Conservation (phyloP, 2,113 vertebrate genomes). For the Dromaius novaehollandiae region DNA sequence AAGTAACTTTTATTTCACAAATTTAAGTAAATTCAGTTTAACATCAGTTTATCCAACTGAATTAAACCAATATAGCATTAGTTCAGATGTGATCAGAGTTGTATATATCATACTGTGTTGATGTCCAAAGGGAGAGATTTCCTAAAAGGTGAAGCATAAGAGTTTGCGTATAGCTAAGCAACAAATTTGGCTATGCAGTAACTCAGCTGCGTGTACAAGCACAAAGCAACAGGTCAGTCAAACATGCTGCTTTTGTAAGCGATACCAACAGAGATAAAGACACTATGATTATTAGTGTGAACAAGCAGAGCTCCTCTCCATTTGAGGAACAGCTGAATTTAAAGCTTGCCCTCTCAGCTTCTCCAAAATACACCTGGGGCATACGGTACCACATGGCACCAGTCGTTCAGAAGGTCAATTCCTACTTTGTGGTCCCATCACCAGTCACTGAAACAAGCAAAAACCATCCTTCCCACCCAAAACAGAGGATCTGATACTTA, state of each 20-base stretch:
- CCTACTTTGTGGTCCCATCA: fast-evolving
- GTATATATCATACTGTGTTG: neutral
- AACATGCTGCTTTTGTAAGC: fast-evolving
- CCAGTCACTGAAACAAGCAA: neutral
- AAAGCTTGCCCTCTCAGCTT: neutral
- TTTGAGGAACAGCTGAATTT: neutral
- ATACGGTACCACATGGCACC: fast-evolving
- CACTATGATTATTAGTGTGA: neutral
- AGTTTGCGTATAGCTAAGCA: neutral
- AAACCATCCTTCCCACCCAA: fast-evolving
- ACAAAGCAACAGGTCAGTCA: neutral
- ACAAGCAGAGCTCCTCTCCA: neutral
- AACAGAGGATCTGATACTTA: fast-evolving
- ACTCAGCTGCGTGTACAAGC: fast-evolving
- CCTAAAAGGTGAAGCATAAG: neutral
- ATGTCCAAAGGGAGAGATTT: neutral
- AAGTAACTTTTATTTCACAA: neutral
- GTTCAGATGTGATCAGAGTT: neutral
- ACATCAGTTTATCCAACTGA: neutral
- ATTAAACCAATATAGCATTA: neutral
- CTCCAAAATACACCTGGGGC: neutral
- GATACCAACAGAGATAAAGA: neutral
- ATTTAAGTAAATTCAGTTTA: neutral
- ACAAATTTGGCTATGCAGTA: fast-evolving
- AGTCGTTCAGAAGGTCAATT: neutral